Evolutionary conservation across 2,113 vertebrate genomes (phyloP).

Genomic region (Apteryx mantelli): DNA sequence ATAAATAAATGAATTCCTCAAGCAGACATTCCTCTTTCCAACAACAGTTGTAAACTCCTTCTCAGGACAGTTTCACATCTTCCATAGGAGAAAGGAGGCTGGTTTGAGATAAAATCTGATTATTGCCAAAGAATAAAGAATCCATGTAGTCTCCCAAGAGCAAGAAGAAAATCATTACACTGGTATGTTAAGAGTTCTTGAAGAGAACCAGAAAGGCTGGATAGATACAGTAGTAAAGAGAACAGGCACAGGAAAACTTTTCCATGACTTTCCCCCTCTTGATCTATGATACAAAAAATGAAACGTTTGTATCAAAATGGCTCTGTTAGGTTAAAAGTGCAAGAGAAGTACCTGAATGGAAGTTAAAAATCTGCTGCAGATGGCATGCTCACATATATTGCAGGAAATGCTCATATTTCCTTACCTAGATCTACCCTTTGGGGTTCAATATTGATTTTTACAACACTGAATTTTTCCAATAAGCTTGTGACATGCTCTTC

Average conservation of each 20-base stretch:
- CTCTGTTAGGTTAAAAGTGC: not conserved
- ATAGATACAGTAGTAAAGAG: not conserved
- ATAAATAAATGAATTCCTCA: not conserved
- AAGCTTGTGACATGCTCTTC: not conserved
- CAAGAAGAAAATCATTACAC: not conserved
- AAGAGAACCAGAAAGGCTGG: not conserved
- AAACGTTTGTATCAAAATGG: not conserved
- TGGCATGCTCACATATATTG: not conserved
- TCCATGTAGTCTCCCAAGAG: not conserved
- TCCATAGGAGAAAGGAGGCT: not conserved
- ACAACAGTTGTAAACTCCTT: not conserved
- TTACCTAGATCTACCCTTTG: not conserved
- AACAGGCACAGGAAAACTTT: not conserved
- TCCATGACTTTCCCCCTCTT: not conserved
- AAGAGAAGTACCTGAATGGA: not conserved
- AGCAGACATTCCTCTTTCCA: not conserved
- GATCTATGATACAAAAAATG: not conserved
- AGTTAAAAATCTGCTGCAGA: not conserved
- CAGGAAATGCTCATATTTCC: not conserved
- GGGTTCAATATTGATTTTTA: not conserved
- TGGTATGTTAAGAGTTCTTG: not conserved
- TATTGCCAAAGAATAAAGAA: not conserved
- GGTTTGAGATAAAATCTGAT: not conserved
- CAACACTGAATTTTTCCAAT: not conserved
- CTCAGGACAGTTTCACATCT: not conserved